Evolutionary conservation across 2,113 vertebrate species (phyloP).

Genomic region (Nothocercus nigrocapillus): DNA sequence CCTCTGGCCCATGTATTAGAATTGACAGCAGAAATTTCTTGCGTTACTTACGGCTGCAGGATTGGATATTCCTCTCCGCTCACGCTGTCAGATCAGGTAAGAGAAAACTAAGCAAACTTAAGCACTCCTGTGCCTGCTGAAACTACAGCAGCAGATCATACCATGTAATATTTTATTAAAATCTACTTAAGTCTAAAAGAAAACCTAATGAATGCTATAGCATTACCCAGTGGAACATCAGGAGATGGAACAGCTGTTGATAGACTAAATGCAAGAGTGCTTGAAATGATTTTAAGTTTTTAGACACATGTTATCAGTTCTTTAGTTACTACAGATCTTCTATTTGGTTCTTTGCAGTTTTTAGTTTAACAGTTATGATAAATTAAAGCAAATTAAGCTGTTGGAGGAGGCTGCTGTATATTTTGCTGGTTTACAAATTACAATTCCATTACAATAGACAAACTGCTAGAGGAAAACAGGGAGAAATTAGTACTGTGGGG

Average conservation of each 20-base stretch:
- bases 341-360: not conserved
- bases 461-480: not conserved
- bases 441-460: not conserved
- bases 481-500: not conserved
- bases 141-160: not conserved
- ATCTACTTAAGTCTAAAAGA: not conserved
- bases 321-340: not conserved
- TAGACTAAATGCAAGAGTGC: not conserved
- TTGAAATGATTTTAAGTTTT: not conserved
- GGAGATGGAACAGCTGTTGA: not conserved
- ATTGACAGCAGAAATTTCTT: slow-evolving; percentile 95
- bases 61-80: slow-evolving; percentile 97
- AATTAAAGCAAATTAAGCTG: not conserved
- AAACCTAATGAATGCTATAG: not conserved
- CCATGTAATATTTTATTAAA: not conserved
- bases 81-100: slow-evolving; percentile 96
- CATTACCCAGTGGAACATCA: not conserved
- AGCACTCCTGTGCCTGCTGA: not conserved
- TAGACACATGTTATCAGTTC: not conserved
- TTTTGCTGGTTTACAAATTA: not conserved
- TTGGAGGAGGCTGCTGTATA: not conserved
- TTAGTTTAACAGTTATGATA: not conserved
- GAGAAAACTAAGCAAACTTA: not conserved
- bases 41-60: slow-evolving; percentile 92
- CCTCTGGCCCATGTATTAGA: slow-evolving; percentile 96